phyloP scores from a whole-genome alignment of 2,113 vertebrate species.

The Sialia sialis region DNA sequence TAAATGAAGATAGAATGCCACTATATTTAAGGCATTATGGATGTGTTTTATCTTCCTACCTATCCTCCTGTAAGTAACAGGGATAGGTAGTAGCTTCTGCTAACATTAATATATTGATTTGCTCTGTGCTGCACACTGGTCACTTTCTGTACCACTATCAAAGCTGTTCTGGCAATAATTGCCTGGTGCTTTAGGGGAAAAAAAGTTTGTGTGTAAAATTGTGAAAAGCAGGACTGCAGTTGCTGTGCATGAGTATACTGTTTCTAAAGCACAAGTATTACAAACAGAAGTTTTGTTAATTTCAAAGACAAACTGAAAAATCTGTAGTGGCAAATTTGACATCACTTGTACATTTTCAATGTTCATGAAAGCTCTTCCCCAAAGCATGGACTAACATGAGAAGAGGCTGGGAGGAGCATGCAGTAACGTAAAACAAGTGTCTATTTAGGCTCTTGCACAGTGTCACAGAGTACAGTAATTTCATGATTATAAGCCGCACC shows the following conservation, averaged over 20 bases:
- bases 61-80: background rate
- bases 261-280: background rate
- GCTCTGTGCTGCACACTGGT: background rate
- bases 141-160: background rate
- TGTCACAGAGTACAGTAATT: background rate
- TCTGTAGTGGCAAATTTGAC: background rate
- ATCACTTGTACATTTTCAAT: background rate
- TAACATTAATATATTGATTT: conserved; percentile 7
- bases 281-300: background rate
- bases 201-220: background rate
- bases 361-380: background rate
- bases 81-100: background rate
- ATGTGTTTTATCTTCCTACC: background rate
- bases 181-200: background rate
- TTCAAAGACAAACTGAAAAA: background rate
- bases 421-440: background rate
- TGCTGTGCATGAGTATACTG: background rate
- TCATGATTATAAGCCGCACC: too few species aligned
- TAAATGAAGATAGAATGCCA: conserved; percentile 12
- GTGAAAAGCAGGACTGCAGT: background rate
- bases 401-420: background rate
- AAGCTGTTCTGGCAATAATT: background rate
- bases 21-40: background rate
- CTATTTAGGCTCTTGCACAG: background rate
- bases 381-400: background rate